Percentiles rank a stretch among this genome's conserved stretches.
Conservation (phyloP, 1,140 invertebrate species). For the Camponotus floridanus region DNA sequence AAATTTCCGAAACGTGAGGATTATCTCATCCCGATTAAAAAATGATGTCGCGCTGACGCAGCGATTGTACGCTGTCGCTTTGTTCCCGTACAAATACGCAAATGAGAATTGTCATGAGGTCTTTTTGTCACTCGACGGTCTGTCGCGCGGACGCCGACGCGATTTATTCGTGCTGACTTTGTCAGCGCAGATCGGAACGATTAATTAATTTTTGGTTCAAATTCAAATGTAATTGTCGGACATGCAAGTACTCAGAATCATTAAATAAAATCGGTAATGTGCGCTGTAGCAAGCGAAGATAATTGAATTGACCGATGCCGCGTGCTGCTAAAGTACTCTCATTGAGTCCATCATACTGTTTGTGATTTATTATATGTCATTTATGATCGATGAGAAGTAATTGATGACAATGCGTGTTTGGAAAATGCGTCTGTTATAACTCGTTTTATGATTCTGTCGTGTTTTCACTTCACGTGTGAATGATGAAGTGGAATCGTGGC, state of each 20-base stretch:
- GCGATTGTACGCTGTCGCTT: slow-evolving; percentile 14
- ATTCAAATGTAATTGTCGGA: slow-evolving; percentile 48
- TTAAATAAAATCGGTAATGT: slow-evolving; percentile 50
- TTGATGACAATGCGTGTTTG: slow-evolving; percentile 15
- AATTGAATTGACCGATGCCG: slow-evolving; percentile 37
- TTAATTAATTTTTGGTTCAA: slow-evolving; percentile 51
- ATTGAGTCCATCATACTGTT: slow-evolving; percentile 40
- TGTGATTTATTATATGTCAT: slow-evolving; percentile 59
- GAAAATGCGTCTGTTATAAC: slow-evolving; percentile 33
- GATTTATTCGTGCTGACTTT: slow-evolving; percentile 46
- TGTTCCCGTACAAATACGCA: neutral
- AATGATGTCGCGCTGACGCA: neutral
- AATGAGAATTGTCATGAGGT: slow-evolving; percentile 20
- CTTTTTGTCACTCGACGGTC: slow-evolving; percentile 7
- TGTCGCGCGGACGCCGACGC: neutral
- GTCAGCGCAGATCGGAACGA: slow-evolving; percentile 21
- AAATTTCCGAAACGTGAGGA: slow-evolving; percentile 62
- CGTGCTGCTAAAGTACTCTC: slow-evolving; percentile 41
- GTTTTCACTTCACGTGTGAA: slow-evolving; percentile 11
- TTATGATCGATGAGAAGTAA: slow-evolving; percentile 56
- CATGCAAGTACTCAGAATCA: slow-evolving; percentile 25
- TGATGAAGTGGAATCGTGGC: slow-evolving; percentile 45
- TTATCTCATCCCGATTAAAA: slow-evolving; percentile 28
- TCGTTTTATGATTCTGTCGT: slow-evolving; percentile 51
- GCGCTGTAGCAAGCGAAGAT: neutral